These are phyloP conservation scores for Parelbella ahira DNA, from an alignment of 2,888 invertebrate species.

Conservation along the genomic window DNA sequence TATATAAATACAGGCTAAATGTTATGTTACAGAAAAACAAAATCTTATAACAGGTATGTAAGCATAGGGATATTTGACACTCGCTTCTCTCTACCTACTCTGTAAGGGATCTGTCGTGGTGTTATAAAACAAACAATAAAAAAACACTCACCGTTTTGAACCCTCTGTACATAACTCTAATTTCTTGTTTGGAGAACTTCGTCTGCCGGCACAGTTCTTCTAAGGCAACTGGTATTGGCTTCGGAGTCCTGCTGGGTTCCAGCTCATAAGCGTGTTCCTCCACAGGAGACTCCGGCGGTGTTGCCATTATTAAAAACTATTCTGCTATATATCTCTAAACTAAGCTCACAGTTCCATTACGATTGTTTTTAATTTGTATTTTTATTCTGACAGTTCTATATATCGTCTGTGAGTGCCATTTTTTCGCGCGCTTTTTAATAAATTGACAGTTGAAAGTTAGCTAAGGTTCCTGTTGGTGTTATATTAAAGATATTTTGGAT, in stretches of 20 bases:
- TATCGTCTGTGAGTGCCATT: conserved; percentile 16
- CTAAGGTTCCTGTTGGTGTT: not conserved
- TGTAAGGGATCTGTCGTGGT: no score
- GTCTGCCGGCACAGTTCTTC: conserved; percentile 96
- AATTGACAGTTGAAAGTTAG: conserved; percentile 11
- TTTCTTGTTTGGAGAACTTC: conserved; percentile 97
- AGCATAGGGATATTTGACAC: no score
- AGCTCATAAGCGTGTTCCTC: conserved; percentile 93
- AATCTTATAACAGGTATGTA: no score
- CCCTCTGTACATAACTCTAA: conserved; percentile 97
- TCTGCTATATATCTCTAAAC: conserved; percentile 20
- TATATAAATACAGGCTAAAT: no score
- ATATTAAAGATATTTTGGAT: conserved; percentile 3
- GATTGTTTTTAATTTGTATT: conserved; percentile 26
- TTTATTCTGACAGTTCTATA: conserved; percentile 12
- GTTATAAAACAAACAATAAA: no score
- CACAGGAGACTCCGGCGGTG: conserved; percentile 91
- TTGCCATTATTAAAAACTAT: conserved; percentile 82
- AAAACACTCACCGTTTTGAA: conserved; percentile 96
- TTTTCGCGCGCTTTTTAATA: conserved; percentile 18
- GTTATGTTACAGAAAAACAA: no score
- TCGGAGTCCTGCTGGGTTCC: conserved; percentile 88
- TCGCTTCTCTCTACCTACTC: no score
- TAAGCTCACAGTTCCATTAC: conserved; percentile 29
- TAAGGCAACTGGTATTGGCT: conserved; percentile 91